Evolutionary conservation across 2,888 invertebrate genomes (phyloP).

Genomic region (Caenorhabditis uteleia): DNA sequence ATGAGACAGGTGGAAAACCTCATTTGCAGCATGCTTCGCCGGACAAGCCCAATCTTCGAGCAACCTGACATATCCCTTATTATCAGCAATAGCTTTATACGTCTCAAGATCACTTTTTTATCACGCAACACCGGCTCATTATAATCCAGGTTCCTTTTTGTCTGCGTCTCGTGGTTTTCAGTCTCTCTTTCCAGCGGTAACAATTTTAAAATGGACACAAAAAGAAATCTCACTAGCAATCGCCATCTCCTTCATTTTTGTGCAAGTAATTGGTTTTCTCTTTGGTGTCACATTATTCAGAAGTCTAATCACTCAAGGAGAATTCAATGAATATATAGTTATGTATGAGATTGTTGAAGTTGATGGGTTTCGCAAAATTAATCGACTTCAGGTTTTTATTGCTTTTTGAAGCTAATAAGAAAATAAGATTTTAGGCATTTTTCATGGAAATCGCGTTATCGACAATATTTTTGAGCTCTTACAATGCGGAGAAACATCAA

Average conservation of each 20-base stretch:
- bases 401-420: background rate
- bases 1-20: too few relatives aligned
- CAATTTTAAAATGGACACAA: constrained; percentile 12
- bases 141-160: constrained; percentile 28
- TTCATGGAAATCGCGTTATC: constrained; percentile 19
- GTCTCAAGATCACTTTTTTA: constrained; percentile 19
- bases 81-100: constrained; percentile 15
- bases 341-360: constrained; percentile 26
- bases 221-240: constrained; percentile 13
- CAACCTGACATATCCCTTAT: constrained; percentile 11
- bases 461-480: constrained; percentile 5
- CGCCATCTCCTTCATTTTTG: constrained; percentile 11
- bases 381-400: constrained; percentile 23
- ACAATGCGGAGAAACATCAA: constrained; percentile 7
- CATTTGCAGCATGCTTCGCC: constrained; percentile 26
- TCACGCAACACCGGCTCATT: constrained; percentile 15
- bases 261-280: constrained; percentile 27
- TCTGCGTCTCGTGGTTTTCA: background rate
- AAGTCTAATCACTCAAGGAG: constrained; percentile 18
- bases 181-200: constrained; percentile 13
- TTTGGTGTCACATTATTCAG: constrained; percentile 27
- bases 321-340: constrained; percentile 32
- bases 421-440: constrained; percentile 17
- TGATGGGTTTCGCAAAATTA: constrained; percentile 14
- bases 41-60: constrained; percentile 1